A percentile compares a stretch with the other conserved stretches of the same genome.
phyloP scores from a whole-genome alignment of 2,113 vertebrate species.

The Symphodus melops region DNA sequence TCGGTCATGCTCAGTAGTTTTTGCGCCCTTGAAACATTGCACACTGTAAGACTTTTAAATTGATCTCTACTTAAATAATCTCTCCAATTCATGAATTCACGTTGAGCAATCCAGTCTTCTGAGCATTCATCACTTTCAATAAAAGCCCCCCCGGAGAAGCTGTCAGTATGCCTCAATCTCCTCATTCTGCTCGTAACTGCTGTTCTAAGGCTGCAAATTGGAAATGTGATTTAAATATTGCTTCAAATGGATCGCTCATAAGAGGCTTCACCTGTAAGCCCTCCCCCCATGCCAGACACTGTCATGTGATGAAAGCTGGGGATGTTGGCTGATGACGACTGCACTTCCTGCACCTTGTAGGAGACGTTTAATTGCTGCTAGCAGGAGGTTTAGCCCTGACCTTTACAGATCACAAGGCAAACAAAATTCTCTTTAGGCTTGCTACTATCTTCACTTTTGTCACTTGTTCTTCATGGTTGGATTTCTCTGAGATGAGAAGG shows the following conservation, averaged over 20 bases:
- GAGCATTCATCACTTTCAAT: slow-evolving; percentile 81
- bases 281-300: slow-evolving; percentile 38
- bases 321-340: slow-evolving; percentile 51
- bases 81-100: slow-evolving; percentile 83
- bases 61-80: slow-evolving; percentile 81
- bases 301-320: slow-evolving; percentile 54
- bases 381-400: slow-evolving; percentile 76
- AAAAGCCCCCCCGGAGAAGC: slow-evolving; percentile 74
- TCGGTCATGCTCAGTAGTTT: slow-evolving; percentile 44
- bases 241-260: slow-evolving; percentile 76
- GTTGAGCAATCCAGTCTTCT: slow-evolving; percentile 68
- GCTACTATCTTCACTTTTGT: slow-evolving; percentile 57
- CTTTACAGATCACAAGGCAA: slow-evolving; percentile 80
- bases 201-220: slow-evolving; percentile 80
- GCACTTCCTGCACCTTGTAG: slow-evolving; percentile 53
- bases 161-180: slow-evolving; percentile 78
- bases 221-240: slow-evolving; percentile 83
- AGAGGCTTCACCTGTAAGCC: slow-evolving; percentile 74
- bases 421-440: slow-evolving; percentile 69
- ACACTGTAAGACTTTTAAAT: slow-evolving; percentile 74
- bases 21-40: slow-evolving; percentile 74
- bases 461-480: slow-evolving; percentile 67
- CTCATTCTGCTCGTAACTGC: slow-evolving; percentile 71
- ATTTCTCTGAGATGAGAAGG: slow-evolving; percentile 68
- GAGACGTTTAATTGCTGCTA: slow-evolving; percentile 77